Base-by-base conservation (phyloP, 2,797 vertebrate species). In the Periophthalmus magnuspinnatus region DNA sequence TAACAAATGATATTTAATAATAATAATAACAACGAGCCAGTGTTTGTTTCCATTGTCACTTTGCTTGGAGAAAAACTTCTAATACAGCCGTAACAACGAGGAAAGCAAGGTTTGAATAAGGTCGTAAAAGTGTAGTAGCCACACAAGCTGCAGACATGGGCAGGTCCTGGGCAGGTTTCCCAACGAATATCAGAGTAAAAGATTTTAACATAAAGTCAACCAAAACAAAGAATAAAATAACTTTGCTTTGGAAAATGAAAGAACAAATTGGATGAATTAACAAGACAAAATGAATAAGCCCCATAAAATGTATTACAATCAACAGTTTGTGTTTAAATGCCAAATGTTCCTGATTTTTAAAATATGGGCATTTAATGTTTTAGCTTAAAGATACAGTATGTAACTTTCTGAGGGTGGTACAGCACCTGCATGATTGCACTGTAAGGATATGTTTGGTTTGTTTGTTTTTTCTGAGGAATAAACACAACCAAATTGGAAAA, bases 71-170 rank as follows among this genome's bases (percentile, higher is more conserved):
- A 57, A 34, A 0, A 34, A 9, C 17, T 65, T 16, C 22, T 66
- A 64, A 70, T 74, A 66, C 45, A 45, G 41, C 41, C 4, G 41
- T 45, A 45, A 45, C 14, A 45, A 45, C 41, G 41, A 45, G 58
- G 68, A 74, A 83, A 85, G 80, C 1, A 48, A 68, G 14, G 28
- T 55, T 36, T 19, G 38, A 72, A 73, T 60, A 70, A 69, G 77
- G 62, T 76, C 69, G 72, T 68, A 16, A 74, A 78, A 74, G 77
- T 78, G 76, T 55, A 76, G 59, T 76, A 87, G 88, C 65, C 80
- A 80, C 64, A 85, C 64, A 75, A 76, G 67, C 66, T 77, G 68
- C 69, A 77, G 71, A 65, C 65, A 66, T 38, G 58, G 55, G 65
- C 36, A 60, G 52, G 48, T 28, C 28, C 28, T 28, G 28, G 28